Conservation (phyloP, 2,888 invertebrate species). For the Scaptomyza tumidula region DNA sequence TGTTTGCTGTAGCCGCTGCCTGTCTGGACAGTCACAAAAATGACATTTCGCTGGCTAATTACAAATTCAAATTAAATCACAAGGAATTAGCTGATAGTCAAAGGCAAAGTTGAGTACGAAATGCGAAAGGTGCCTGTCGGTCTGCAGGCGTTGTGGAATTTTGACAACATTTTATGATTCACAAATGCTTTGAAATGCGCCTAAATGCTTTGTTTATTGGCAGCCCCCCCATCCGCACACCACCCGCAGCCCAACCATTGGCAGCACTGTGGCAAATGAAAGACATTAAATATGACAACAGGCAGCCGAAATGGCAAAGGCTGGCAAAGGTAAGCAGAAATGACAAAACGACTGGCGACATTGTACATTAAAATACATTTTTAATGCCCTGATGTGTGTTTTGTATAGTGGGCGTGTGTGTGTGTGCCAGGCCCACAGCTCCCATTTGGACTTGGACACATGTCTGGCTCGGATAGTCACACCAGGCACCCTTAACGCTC, state of each 20-base stretch:
- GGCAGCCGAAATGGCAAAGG: slow-evolving; percentile 51
- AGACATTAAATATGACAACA: slow-evolving; percentile 70
- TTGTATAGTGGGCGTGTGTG: slow-evolving; percentile 26
- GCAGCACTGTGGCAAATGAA: slow-evolving; percentile 54
- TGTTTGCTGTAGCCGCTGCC: slow-evolving; percentile 12
- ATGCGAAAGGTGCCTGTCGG: slow-evolving; percentile 26
- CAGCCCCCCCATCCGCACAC: too few relatives aligned
- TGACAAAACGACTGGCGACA: slow-evolving; percentile 56
- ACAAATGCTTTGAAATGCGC: slow-evolving; percentile 50
- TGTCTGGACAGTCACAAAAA: slow-evolving; percentile 73
- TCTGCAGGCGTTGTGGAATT: slow-evolving; percentile 44
- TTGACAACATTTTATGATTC: slow-evolving; percentile 67
- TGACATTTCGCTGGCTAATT: slow-evolving; percentile 79
- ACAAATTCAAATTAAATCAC: slow-evolving; percentile 82
- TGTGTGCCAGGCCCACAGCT: slow-evolving; percentile 39
- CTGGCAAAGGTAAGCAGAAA: slow-evolving; percentile 43
- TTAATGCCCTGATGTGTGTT: slow-evolving; percentile 71
- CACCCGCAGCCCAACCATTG: not conserved
- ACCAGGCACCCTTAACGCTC: slow-evolving; percentile 10
- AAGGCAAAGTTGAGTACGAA: slow-evolving; percentile 50
- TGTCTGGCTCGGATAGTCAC: slow-evolving; percentile 28
- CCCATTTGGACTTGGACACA: slow-evolving; percentile 28
- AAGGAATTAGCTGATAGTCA: slow-evolving; percentile 73
- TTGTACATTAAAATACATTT: slow-evolving; percentile 74
- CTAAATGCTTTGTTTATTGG: too few relatives aligned